Percentiles rank a stretch among this genome's conserved stretches.
Conservation (phyloP, 1,140 invertebrate genomes). For the Pseudobourletiella spinata region DNA sequence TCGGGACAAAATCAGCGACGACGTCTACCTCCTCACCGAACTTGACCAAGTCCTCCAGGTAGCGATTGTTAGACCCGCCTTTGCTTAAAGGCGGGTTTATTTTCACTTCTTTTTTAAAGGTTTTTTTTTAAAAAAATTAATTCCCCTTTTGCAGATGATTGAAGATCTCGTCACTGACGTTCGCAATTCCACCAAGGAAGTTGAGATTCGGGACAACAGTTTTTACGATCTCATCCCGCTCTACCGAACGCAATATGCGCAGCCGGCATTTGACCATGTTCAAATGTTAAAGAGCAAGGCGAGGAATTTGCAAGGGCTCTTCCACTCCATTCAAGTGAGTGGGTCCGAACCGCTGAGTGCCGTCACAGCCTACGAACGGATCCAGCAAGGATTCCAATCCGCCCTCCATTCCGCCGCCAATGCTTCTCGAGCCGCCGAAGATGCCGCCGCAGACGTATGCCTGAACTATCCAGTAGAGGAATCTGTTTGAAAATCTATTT, state of each 20-base stretch:
- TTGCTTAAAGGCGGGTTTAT: too few species aligned
- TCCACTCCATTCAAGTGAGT: conserved; percentile 9
- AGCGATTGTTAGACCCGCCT: too few species aligned
- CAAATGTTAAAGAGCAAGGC: conserved; percentile 11
- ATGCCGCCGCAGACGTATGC: conserved; percentile 4
- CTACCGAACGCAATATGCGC: conserved; percentile 39
- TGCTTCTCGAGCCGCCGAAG: conserved; percentile 1
- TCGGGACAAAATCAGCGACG: too few species aligned
- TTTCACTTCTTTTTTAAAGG: not conserved
- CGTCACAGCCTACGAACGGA: conserved; percentile 24
- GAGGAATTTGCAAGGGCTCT: not conserved
- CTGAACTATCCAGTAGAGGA: not conserved
- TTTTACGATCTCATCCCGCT: conserved; percentile 39
- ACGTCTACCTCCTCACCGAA: conserved; percentile 19
- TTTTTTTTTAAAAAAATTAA: not conserved
- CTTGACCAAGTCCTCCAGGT: conserved; percentile 23
- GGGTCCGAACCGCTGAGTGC: conserved; percentile 14
- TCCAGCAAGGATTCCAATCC: conserved; percentile 20
- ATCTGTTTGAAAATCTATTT: not conserved
- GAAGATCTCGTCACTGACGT: conserved; percentile 35
- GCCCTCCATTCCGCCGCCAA: conserved; percentile 17
- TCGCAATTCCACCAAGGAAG: conserved; percentile 37
- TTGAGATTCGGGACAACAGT: conserved; percentile 36
- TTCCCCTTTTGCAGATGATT: conserved; percentile 23
- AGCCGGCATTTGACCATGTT: conserved; percentile 33